Base-by-base conservation (phyloP, 2,797 vertebrate genomes). In the Melanogrammus aeglefinus region DNA sequence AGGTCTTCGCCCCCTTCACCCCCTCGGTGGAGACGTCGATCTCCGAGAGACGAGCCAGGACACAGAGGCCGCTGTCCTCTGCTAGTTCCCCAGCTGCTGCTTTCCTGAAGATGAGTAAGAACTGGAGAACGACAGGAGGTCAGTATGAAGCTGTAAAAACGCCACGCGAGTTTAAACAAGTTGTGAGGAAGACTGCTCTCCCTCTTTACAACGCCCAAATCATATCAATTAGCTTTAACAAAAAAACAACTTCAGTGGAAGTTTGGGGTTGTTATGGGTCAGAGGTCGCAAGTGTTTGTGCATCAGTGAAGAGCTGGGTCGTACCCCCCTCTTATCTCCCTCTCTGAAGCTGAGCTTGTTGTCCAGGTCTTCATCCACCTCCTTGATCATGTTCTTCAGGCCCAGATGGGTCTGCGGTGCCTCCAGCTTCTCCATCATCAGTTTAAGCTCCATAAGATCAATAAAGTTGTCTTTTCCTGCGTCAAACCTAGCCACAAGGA, bases 311-410 rank as follows among this genome's bases (percentile, higher is more conserved):
- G 21, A 24, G n/a, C 57, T 21, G 21, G n/a, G 57, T 16, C 69
- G 1, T 18, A 18, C 13, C 38, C 16, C 16, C 7, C 18, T 27
- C 24, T 70, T 0, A 3, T 0, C 63, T 87, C 76, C 97, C 96
- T 99, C 97, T 89, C 97, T 95, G 92, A 97, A 99, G 89, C 96
- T 96, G 10, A 99, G 96, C 82, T 97, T 98, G 87, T 95, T 93
- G 80, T 99, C 97, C 57, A 99, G 93, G 86, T 99, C 97, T 84
- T 99, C 97, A 0, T 99, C 97, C 81, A 98, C 97, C 79, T 99
- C 97, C 82, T 96, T 98, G 87, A 99, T 99, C 97, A 99, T 98
- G 91, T 97, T 97, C 86, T 99, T 99, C 87, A 99, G 89, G 3
- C 96, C 96, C 12, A 99, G 81, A 86, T 99, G 97, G 0, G 97